Conservation (phyloP, 2,113 vertebrate genomes). For the Globicephala melas region DNA sequence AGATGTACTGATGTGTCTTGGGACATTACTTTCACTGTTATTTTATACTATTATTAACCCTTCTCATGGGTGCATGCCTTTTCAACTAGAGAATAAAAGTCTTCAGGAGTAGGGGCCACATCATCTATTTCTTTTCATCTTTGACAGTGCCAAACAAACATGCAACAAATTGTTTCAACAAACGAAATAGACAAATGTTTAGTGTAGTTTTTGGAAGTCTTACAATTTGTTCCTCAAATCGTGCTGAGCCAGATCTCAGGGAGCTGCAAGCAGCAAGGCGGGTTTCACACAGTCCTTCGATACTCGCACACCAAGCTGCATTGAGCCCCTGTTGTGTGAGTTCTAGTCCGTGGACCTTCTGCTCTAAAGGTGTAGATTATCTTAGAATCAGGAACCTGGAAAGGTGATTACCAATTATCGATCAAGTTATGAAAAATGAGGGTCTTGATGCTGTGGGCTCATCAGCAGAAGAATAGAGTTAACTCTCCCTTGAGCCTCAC, state of each 20-base stretch:
- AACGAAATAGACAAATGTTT: neutral
- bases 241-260: neutral
- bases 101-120: neutral
- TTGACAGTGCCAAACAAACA: neutral
- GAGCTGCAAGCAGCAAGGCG: neutral
- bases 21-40: neutral
- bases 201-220: neutral
- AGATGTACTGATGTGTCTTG: neutral
- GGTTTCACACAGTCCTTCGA: neutral
- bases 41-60: neutral
- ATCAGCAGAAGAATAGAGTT: neutral
- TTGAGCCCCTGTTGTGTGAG: neutral
- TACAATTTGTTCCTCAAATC: neutral
- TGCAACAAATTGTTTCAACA: neutral
- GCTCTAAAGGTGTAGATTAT: neutral
- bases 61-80: neutral
- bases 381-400: neutral
- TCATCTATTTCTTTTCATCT: neutral
- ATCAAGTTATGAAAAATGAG: neutral
- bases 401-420: neutral
- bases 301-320: neutral
- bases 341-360: neutral
- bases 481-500: neutral
- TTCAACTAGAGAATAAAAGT: neutral
- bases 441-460: neutral